A percentile compares a stretch with the other conserved stretches of the same genome.
Conservation (phyloP, 2,797 vertebrate genomes). For the Mareca penelope region DNA sequence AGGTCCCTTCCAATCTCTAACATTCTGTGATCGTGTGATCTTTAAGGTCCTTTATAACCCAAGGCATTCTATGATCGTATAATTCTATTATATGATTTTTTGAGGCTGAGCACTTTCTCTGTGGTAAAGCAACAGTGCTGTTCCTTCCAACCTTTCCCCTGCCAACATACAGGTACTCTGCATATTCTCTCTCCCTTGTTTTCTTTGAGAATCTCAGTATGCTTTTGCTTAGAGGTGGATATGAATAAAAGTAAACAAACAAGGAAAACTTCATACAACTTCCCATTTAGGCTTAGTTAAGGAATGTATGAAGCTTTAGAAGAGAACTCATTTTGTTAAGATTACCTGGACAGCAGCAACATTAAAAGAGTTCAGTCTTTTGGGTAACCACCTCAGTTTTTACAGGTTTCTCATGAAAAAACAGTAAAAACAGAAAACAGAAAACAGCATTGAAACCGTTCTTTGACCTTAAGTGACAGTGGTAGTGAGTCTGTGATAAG, state of each 20-base stretch:
- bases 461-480: neutral
- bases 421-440: too few relatives aligned
- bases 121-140: neutral
- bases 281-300: neutral
- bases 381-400: neutral
- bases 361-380: neutral
- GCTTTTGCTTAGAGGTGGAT: neutral
- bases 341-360: neutral
- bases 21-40: too few relatives aligned
- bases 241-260: neutral
- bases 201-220: neutral
- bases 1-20: too few relatives aligned
- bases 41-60: too few relatives aligned
- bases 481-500: neutral
- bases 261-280: neutral
- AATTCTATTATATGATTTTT: neutral
- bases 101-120: neutral
- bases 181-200: neutral
- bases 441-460: neutral
- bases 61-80: too few relatives aligned
- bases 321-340: neutral
- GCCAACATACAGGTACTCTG: neutral
- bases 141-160: neutral
- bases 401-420: neutral
- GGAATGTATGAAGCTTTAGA: neutral